phyloP scores from a whole-genome alignment of 2,797 vertebrate species.

The Taenioides sp. region DNA sequence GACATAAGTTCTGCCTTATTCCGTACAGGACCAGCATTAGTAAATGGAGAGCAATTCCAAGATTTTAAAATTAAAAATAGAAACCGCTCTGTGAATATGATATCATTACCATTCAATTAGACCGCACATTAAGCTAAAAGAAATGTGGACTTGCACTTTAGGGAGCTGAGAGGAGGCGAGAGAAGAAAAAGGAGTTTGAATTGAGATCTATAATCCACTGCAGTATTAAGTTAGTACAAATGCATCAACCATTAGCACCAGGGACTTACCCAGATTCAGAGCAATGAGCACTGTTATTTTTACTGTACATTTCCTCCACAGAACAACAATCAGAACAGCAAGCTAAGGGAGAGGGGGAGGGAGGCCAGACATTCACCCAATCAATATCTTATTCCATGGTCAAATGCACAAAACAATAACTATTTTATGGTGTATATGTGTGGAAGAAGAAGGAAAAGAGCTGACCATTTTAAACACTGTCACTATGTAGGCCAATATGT shows the following conservation, averaged over 20 bases:
- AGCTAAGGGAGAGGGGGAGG: conserved; percentile 10
- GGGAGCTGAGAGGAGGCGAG: conserved; percentile 1
- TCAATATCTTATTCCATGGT: conserved; percentile 60
- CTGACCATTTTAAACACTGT: conserved; percentile 7
- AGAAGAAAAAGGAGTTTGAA: conserved; percentile 12
- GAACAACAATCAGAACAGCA: conserved; percentile 19
- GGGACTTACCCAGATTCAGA: conserved; percentile 22
- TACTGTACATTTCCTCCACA: conserved; percentile 17
- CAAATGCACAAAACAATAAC: conserved; percentile 37
- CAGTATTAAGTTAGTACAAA: conserved; percentile 7
- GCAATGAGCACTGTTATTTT: conserved; percentile 29
- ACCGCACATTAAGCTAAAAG: conserved; percentile 1
- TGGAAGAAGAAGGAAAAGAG: conserved; percentile 17
- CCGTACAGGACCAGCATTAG: background rate
- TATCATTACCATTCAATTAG: background rate
- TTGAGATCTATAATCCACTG: conserved; percentile 48
- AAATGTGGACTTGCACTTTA: conserved; percentile 2
- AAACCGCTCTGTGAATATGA: background rate
- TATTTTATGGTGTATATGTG: conserved; percentile 7
- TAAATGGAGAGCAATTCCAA: background rate
- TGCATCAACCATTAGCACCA: conserved; percentile 35
- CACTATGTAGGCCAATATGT: too few species aligned
- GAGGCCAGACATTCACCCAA: conserved; percentile 18
- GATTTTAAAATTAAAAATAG: conserved; percentile 14
- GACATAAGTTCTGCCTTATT: background rate